Percentiles rank a stretch among this genome's conserved stretches.
Evolutionary conservation across 37 sponge, comb jelly and placozoan genomes (phyloP).

Genomic region (Geodia barretti): DNA sequence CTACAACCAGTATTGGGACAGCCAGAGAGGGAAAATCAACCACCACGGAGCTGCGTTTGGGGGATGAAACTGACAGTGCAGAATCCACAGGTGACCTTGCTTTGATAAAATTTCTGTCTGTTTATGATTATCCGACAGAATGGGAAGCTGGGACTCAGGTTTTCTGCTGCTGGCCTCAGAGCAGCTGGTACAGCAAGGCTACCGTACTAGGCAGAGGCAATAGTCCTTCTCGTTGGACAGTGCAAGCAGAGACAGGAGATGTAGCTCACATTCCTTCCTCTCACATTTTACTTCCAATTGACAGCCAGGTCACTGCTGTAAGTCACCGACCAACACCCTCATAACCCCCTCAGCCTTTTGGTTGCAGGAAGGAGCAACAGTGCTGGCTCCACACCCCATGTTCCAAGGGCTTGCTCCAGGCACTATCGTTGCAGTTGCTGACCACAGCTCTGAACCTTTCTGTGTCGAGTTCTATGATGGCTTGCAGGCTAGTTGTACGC

Average conservation of each 20-base stretch:
- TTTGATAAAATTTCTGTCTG: neutral
- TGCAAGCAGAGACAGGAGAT: neutral
- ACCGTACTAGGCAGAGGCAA: neutral
- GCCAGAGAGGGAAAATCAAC: neutral
- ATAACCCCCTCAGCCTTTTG: neutral
- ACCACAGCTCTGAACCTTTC: conserved; percentile 26
- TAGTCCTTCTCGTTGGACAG: neutral
- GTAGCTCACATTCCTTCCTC: neutral
- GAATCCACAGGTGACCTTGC: neutral
- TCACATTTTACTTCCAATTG: neutral
- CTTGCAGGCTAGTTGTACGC: no score
- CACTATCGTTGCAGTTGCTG: conserved; percentile 10
- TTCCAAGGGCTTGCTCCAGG: conserved; percentile 67
- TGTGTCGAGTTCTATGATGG: conserved; percentile 57
- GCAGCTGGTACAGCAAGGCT: conserved; percentile 72
- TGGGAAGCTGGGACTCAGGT: conserved; percentile 7
- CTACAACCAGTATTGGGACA: neutral
- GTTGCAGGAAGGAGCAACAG: conserved; percentile 36
- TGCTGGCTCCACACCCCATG: conserved; percentile 49
- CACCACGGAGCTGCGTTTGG: neutral
- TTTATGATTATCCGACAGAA: neutral
- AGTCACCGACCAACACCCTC: neutral
- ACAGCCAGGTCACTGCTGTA: neutral
- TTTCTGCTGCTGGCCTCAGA: conserved; percentile 66
- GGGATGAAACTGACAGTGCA: neutral